These are phyloP conservation scores for Thunnus albacares DNA, from an alignment of 2,797 vertebrate genomes.

Conservation along the genomic window DNA sequence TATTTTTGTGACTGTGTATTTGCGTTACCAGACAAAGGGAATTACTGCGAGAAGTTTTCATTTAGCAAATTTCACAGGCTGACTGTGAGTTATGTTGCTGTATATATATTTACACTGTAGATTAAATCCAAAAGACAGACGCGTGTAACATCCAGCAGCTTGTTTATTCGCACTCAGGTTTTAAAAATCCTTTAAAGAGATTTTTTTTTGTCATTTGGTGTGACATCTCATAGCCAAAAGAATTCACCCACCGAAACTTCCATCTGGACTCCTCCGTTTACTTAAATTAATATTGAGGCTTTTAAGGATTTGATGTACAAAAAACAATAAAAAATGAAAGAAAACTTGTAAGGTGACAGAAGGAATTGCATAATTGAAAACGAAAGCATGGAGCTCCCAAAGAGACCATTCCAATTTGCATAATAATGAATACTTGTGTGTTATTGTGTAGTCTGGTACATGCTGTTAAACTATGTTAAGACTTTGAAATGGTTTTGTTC, in stretches of 20 bases:
- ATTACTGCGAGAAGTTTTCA: background rate
- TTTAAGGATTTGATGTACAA: constrained; percentile 58
- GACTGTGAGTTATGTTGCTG: background rate
- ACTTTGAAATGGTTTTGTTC: constrained; percentile 68
- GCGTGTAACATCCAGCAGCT: constrained; percentile 20
- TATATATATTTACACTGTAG: background rate
- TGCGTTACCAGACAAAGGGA: constrained; percentile 16
- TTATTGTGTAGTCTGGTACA: constrained; percentile 67
- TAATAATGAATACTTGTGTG: constrained; percentile 79
- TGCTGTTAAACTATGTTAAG: constrained; percentile 72
- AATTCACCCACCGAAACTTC: constrained; percentile 57
- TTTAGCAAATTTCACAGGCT: background rate
- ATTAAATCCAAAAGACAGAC: constrained; percentile 17
- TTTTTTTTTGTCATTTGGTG: constrained; percentile 45
- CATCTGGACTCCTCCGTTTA: constrained; percentile 41
- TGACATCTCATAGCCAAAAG: constrained; percentile 52
- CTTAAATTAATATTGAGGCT: constrained; percentile 60
- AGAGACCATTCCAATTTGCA: constrained; percentile 75
- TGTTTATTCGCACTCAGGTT: constrained; percentile 20
- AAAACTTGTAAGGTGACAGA: constrained; percentile 60
- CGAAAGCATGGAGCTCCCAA: constrained; percentile 62
- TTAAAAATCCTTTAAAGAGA: constrained; percentile 56
- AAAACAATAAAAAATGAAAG: constrained; percentile 56
- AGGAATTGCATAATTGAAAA: constrained; percentile 70
- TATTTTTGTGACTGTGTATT: constrained; percentile 6